Evolutionary conservation across 2,113 vertebrate species (phyloP), one percentile per base, ranked within the genome.

Genomic region (Butorides virescens): DNA sequence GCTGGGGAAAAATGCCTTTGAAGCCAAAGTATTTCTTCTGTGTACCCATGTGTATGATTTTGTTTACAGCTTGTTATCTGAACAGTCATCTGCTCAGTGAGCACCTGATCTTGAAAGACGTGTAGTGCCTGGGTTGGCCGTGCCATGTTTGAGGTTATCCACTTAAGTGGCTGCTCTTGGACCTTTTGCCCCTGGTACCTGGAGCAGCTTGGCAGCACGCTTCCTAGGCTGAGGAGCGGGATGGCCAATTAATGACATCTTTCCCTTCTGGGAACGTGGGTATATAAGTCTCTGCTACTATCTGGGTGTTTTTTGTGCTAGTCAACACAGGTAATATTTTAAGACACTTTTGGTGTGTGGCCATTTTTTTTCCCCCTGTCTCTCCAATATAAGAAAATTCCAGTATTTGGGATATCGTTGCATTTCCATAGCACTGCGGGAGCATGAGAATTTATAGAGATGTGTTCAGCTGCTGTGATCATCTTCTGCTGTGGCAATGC

Each of bases 31-130:
- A 34, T 56, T 66, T 78, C 78, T 92, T 37, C 68, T 56, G 49
- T 53, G 75, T 82, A 56, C 44, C 75, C 81, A 39, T 12, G 61
- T 53, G 62, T 67, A 16, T 56, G 75, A 53, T 88, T 96, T 87
- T 92, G 86, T 93, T 85, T 72, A 25, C 68, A 62, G 81, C 84
- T 84, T 86, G 58, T 55, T 65, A 62, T 76, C 86, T 90, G 95
- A 63, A 91, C 74, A 70, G 32, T 70, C 96, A 32, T 93, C 86
- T 95, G 46, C 89, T 89, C 85, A 75, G 52, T 49, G 76, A 92
- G 79, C 76, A 89, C 90, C 80, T 93, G 88, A 81, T 95, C 50
- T 91, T 46, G 53, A 84, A 79, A 90, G 80, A 47, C 3, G 1
- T 46, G 36, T 58, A 71, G 78, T 92, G 78, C 86, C 68, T 83